Conservation (phyloP, 2,888 invertebrate species). For the Gryllus longicercus region DNA sequence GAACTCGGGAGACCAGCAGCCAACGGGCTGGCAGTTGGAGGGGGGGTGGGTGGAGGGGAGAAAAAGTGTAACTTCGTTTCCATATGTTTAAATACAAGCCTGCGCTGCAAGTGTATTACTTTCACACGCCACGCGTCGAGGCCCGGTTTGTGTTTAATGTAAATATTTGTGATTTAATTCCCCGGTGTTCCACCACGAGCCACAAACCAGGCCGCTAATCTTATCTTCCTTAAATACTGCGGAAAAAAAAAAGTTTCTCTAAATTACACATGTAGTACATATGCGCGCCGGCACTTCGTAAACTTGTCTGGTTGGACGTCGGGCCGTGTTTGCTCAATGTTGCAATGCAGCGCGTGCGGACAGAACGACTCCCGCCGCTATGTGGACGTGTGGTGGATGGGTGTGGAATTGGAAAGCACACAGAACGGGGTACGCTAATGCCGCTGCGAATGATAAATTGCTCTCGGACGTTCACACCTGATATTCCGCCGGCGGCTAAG, state of each 20-base stretch:
- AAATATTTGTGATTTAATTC: conserved; percentile 17
- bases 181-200: background rate
- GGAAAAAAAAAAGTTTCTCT: background rate
- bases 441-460: no score
- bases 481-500: no score
- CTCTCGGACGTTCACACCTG: no score
- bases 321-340: no score
- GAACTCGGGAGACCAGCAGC: background rate
- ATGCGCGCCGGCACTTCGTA: background rate
- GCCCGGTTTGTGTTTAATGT: background rate
- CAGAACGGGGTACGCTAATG: no score
- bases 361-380: no score
- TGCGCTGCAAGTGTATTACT: background rate
- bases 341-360: no score
- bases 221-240: conserved; percentile 17
- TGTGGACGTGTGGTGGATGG: no score
- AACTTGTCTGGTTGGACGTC: background rate
- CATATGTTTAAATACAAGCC: conserved; percentile 11
- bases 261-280: background rate
- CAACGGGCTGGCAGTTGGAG: no score
- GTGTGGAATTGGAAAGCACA: no score
- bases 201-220: conserved; percentile 7
- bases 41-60: no score
- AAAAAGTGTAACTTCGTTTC: background rate
- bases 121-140: background rate